Conservation (phyloP, 2,113 vertebrate species). For the Zapus hudsonius region DNA sequence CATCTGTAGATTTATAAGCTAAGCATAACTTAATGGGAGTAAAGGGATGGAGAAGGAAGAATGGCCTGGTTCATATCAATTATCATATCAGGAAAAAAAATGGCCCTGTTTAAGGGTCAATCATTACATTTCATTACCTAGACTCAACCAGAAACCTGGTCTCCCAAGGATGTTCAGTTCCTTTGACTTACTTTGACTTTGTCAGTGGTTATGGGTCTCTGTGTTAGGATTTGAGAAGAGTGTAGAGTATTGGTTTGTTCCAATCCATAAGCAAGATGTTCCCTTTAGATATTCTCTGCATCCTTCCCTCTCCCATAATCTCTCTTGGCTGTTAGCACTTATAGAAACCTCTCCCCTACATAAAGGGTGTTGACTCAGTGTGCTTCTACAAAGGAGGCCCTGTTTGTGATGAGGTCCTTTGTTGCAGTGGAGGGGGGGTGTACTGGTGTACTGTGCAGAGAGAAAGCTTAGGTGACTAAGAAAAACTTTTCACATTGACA, state of each 20-base stretch:
- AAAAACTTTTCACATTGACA: background rate
- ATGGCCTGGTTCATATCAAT: too few relatives aligned
- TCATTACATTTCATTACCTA: background rate
- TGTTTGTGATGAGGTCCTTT: too few relatives aligned
- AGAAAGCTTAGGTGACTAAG: background rate
- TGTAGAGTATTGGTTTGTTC: fast-evolving
- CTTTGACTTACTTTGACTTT: background rate
- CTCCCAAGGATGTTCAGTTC: background rate
- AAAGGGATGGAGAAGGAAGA: fast-evolving
- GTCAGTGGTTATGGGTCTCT: fast-evolving
- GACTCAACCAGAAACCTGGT: background rate
- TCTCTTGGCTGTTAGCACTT: background rate
- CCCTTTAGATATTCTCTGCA: background rate
- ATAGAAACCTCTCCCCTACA: background rate
- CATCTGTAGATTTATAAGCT: background rate
- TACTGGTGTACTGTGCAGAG: background rate
- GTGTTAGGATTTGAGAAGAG: background rate
- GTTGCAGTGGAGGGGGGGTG: background rate
- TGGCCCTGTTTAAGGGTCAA: fast-evolving
- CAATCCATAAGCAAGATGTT: fast-evolving
- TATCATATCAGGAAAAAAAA: background rate
- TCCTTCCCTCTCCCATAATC: background rate
- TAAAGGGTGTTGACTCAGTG: background rate
- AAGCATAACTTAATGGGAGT: background rate
- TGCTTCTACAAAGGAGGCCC: background rate